Percentiles rank a stretch among this genome's conserved stretches.
Conservation (phyloP, 2,888 invertebrate genomes). For the Tridacna gigas region DNA sequence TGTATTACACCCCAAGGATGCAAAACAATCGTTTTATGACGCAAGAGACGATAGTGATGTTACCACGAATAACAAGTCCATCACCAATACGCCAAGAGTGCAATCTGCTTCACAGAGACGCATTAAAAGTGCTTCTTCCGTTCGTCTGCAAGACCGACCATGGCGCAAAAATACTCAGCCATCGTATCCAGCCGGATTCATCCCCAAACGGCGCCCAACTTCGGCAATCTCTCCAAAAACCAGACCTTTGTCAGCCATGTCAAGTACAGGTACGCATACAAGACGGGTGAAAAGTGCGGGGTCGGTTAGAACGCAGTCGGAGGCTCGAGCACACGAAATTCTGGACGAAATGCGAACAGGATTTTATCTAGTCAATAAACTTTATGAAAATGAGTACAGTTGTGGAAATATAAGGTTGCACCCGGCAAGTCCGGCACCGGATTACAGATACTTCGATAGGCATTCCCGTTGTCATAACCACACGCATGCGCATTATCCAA, state of each 20-base stretch:
- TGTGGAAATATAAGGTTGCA: constrained; percentile 61
- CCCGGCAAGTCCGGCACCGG: constrained; percentile 71
- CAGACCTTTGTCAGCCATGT: constrained; percentile 51
- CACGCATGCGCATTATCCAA: constrained; percentile 68
- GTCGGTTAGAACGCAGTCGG: constrained; percentile 55
- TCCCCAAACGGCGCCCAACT: constrained; percentile 58
- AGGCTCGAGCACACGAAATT: constrained; percentile 38
- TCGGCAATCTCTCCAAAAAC: constrained; percentile 50
- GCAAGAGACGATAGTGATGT: neutral
- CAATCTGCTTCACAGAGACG: constrained; percentile 41
- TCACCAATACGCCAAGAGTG: neutral
- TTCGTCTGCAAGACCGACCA: constrained; percentile 59
- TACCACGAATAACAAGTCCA: constrained; percentile 17
- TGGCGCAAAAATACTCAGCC: constrained; percentile 48
- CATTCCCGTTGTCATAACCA: constrained; percentile 76
- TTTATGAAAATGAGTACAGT: constrained; percentile 66
- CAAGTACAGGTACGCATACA: constrained; percentile 38
- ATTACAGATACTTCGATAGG: constrained; percentile 74
- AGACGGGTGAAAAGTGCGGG: constrained; percentile 64
- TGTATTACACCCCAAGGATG: constrained; percentile 65
- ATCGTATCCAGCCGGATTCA: constrained; percentile 48
- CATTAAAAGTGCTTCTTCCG: constrained; percentile 61
- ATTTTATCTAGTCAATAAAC: constrained; percentile 71
- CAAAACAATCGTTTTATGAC: constrained; percentile 59
- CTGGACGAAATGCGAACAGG: constrained; percentile 63